These are phyloP conservation scores for Polymixis lichenea DNA, from an alignment of 2,888 invertebrate genomes.

Conservation along the genomic window DNA sequence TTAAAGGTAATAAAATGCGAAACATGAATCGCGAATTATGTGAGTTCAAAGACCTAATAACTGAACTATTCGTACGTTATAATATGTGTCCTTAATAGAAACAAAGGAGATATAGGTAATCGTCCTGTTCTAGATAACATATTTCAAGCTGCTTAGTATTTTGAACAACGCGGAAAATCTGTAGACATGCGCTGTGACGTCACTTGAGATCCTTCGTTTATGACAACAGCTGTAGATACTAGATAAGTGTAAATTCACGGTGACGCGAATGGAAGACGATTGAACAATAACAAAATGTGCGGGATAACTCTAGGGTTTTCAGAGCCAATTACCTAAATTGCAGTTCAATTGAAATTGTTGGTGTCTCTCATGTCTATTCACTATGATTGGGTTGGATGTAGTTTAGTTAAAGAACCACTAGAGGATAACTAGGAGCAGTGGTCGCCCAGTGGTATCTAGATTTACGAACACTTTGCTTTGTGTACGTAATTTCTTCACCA, in stretches of 20 bases:
- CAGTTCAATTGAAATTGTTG: constrained; percentile 4
- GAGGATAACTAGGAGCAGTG: not conserved
- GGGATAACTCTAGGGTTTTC: not conserved
- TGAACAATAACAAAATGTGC: constrained; percentile 13
- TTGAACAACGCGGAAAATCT: constrained; percentile 25
- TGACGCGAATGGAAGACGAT: constrained; percentile 21
- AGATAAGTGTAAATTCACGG: constrained; percentile 9
- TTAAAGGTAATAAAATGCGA: constrained; percentile 48
- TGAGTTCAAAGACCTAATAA: constrained; percentile 42
- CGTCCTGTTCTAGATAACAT: constrained; percentile 18
- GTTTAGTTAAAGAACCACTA: not conserved
- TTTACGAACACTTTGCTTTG: no score
- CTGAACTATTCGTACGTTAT: constrained; percentile 15
- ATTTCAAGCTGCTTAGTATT: constrained; percentile 21
- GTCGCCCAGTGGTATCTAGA: no score
- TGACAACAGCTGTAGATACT: constrained; percentile 20
- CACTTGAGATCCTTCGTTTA: constrained; percentile 45
- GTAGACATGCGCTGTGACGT: constrained; percentile 24
- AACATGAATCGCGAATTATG: constrained; percentile 29
- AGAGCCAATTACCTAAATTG: constrained; percentile 23
- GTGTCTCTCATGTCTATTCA: not conserved
- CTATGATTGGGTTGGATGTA: not conserved
- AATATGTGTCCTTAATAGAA: constrained; percentile 20
- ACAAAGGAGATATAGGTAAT: constrained; percentile 21
- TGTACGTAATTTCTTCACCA: no score